Evolutionary conservation across 2,888 invertebrate species (phyloP).

Genomic region (Plagodis pulveraria): DNA sequence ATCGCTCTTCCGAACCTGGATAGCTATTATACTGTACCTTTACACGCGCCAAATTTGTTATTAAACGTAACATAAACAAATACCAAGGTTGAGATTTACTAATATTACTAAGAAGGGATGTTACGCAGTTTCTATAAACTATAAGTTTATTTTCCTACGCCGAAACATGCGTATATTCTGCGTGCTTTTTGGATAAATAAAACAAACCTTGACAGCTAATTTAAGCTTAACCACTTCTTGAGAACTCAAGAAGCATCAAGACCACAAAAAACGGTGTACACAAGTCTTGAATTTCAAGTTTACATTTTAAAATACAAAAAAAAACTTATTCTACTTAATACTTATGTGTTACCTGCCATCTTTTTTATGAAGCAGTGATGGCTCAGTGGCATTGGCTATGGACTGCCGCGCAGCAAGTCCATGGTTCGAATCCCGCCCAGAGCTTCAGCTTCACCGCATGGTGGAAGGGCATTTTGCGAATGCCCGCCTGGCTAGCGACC

Average conservation of each 20-base stretch:
- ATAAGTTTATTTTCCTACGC: conserved; percentile 26
- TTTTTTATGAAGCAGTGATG: no score
- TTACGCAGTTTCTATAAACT: conserved; percentile 28
- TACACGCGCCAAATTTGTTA: conserved; percentile 43
- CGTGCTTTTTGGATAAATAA: conserved; percentile 6
- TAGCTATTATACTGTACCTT: conserved; percentile 27
- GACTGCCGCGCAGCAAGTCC: no score
- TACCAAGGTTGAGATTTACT: conserved; percentile 31
- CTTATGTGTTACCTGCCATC: no score
- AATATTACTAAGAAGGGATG: conserved; percentile 34
- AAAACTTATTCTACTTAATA: no score
- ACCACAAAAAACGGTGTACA: not conserved
- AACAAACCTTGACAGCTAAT: conserved; percentile 15
- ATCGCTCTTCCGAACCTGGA: no score
- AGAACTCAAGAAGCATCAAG: no score
- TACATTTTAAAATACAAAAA: no score
- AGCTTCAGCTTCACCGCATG: no score
- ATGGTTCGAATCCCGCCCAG: no score
- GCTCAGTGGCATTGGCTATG: no score
- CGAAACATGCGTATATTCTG: conserved; percentile 18
- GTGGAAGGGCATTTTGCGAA: no score
- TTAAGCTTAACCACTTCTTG: not conserved
- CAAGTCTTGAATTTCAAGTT: not conserved
- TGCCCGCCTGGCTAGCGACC: no score
- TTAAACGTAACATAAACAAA: conserved; percentile 21